Evolutionary conservation across 1,140 invertebrate species (phyloP).

Genomic region (Drosophila repletoides): DNA sequence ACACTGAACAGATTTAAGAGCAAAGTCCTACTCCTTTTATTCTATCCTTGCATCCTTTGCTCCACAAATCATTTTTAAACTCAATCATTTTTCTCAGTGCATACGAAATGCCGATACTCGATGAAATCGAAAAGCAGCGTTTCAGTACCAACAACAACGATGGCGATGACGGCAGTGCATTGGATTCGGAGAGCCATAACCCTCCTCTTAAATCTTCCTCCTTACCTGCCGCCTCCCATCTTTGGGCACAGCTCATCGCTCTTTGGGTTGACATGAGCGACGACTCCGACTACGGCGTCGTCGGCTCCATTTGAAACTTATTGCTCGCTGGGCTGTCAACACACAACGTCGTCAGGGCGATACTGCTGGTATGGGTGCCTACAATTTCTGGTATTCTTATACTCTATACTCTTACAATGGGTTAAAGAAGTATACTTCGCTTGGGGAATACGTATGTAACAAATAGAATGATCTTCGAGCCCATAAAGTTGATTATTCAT

Average conservation of each 20-base stretch:
- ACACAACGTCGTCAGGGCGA: conserved; percentile 45
- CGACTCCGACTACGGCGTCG: conserved; percentile 41
- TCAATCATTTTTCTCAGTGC: conserved; percentile 16
- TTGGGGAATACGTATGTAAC: too few relatives aligned
- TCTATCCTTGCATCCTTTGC: too few relatives aligned
- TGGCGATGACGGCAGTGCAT: conserved; percentile 22
- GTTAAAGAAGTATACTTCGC: too few relatives aligned
- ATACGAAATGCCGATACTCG: conserved; percentile 35
- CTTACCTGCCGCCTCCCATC: neutral
- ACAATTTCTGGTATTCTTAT: conserved; percentile 55
- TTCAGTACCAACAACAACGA: neutral
- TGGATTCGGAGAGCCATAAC: neutral
- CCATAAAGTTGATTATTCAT: too few relatives aligned
- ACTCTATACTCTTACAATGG: neutral
- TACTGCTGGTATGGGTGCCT: conserved; percentile 1
- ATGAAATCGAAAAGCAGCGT: conserved; percentile 60
- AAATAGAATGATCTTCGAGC: too few relatives aligned
- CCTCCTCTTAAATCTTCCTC: neutral
- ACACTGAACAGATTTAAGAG: too few relatives aligned
- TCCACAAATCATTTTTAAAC: too few relatives aligned
- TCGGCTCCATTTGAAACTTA: conserved; percentile 71
- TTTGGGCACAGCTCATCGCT: conserved; percentile 26
- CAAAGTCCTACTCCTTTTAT: too few relatives aligned
- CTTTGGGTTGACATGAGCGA: conserved; percentile 58
- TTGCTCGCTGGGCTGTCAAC: conserved; percentile 64